Conservation (phyloP, 2,113 vertebrate genomes). For the Podarcis raffonei region DNA sequence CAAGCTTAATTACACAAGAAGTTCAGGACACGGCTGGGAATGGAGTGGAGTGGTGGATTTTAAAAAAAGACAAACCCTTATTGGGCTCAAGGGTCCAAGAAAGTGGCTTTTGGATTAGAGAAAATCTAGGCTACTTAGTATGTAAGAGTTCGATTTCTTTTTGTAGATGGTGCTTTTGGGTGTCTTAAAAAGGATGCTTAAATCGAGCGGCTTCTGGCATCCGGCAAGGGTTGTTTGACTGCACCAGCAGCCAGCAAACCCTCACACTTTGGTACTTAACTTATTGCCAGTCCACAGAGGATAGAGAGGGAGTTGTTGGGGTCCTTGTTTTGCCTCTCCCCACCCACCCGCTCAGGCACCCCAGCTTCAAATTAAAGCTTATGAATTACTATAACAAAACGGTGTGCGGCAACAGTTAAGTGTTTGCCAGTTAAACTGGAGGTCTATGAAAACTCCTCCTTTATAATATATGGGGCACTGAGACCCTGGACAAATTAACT, state of each 20-base stretch:
- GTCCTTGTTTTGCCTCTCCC: background rate
- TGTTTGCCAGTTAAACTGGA: background rate
- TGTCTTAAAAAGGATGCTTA: background rate
- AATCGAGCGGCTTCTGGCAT: background rate
- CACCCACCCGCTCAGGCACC: no score
- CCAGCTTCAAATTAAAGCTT: background rate
- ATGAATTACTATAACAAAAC: background rate
- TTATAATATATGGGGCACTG: background rate
- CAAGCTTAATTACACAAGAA: background rate
- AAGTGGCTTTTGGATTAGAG: background rate
- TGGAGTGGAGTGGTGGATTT: background rate
- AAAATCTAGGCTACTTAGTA: background rate
- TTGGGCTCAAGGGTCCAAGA: background rate
- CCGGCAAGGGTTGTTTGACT: background rate
- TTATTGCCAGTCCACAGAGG: background rate
- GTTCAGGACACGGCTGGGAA: background rate
- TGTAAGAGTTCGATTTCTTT: background rate
- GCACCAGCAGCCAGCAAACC: background rate
- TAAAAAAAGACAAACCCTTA: background rate
- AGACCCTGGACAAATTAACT: background rate
- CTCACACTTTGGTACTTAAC: background rate
- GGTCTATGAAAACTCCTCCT: background rate
- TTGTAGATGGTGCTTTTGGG: background rate
- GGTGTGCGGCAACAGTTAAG: background rate
- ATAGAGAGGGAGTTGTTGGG: background rate